Percentiles rank a stretch among this genome's conserved stretches.
These are phyloP conservation scores for Lasioglossum pauxillum DNA, from an alignment of 2,888 invertebrate genomes.

Conservation along the genomic window DNA sequence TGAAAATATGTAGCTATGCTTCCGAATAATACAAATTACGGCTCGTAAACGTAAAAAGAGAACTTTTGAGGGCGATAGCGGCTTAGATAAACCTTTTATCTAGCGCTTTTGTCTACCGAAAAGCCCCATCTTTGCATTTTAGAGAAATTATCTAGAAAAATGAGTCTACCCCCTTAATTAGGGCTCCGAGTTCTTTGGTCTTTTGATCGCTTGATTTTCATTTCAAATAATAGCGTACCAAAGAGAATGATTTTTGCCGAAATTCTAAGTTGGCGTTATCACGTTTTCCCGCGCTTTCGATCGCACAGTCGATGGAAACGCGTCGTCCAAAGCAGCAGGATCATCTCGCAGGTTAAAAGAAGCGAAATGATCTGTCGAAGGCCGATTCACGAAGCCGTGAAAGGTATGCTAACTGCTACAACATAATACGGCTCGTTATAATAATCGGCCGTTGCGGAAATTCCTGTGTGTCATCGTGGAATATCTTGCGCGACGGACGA, in stretches of 20 bases:
- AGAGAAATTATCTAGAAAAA: too few species aligned
- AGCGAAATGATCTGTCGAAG: constrained; percentile 31
- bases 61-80: too few species aligned
- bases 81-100: too few species aligned
- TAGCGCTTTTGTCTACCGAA: too few species aligned
- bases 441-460: constrained; percentile 50
- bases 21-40: too few species aligned
- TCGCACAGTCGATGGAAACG: background rate
- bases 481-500: background rate
- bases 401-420: constrained; percentile 29
- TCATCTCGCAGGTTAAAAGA: constrained; percentile 1
- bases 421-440: constrained; percentile 17
- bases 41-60: too few species aligned
- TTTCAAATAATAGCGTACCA: fast-evolving
- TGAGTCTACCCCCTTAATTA: background rate
- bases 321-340: background rate
- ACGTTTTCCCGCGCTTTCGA: background rate
- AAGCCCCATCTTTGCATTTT: too few species aligned
- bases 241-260: background rate
- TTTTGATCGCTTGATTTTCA: background rate
- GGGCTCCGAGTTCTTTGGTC: background rate
- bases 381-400: constrained; percentile 9
- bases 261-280: background rate
- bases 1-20: too few species aligned
- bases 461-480: constrained; percentile 57